phyloP scores from a whole-genome alignment of 2,797 vertebrate species.

The Manis crassicaudata region DNA sequence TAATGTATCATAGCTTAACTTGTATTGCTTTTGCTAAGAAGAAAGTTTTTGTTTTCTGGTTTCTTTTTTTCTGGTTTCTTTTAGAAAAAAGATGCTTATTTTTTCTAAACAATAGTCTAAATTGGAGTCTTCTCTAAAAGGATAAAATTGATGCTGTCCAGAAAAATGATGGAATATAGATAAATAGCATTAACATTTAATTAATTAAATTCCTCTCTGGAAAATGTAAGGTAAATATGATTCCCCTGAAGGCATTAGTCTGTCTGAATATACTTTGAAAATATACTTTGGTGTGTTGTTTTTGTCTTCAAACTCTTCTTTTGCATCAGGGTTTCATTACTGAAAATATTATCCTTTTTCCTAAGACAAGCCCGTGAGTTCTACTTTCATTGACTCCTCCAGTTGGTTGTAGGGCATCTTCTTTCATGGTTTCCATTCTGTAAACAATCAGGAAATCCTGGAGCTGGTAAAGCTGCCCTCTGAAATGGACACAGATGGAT shows the following conservation, averaged over 20 bases:
- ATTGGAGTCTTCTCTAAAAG: conserved; percentile 48
- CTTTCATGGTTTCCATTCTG: conserved; percentile 19
- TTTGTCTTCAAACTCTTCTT: conserved; percentile 69
- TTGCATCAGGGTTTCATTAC: conserved; percentile 34
- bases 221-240: conserved; percentile 66
- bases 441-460: neutral
- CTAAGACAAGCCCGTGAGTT: conserved; percentile 52
- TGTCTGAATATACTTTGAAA: conserved; percentile 30
- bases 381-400: neutral
- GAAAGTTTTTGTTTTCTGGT: conserved; percentile 48
- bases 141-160: conserved; percentile 65
- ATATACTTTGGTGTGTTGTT: conserved; percentile 63
- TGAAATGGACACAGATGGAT: neutral
- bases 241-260: neutral
- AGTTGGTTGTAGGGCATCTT: neutral
- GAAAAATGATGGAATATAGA: conserved; percentile 56
- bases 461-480: neutral
- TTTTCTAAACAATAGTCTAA: conserved; percentile 49
- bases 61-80: neutral
- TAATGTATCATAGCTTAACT: conserved; percentile 70
- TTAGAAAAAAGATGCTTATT: neutral
- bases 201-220: conserved; percentile 62
- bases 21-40: conserved; percentile 71
- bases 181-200: conserved; percentile 52
- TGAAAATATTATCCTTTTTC: neutral